A percentile compares a stretch with the other conserved stretches of the same genome.
These are phyloP conservation scores for Blomia tropicalis DNA, from an alignment of 2,888 invertebrate species.

Conservation along the genomic window DNA sequence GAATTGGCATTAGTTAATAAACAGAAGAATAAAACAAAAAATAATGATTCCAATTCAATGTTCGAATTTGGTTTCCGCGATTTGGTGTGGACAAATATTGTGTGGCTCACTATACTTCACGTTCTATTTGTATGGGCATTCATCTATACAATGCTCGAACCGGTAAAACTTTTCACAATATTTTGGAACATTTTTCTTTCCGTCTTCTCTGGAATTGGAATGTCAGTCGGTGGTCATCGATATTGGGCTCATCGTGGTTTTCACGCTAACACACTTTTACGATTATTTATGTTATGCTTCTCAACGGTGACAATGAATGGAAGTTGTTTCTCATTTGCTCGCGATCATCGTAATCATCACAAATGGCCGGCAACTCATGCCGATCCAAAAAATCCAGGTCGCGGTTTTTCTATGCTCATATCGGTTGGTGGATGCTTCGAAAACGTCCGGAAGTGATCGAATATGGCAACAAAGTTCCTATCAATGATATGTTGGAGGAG, in stretches of 20 bases:
- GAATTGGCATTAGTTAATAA: neutral
- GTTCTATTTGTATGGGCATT: neutral
- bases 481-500: constrained; percentile 6
- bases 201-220: neutral
- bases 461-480: constrained; percentile 10
- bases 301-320: constrained; percentile 22
- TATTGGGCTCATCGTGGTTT: constrained; percentile 18
- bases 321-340: constrained; percentile 14
- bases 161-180: neutral
- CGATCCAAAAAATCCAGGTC: constrained; percentile 21
- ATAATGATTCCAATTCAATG: neutral
- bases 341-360: constrained; percentile 23
- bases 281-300: neutral
- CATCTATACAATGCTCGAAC: neutral
- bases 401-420: constrained; percentile 21
- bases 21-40: neutral
- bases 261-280: neutral
- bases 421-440: constrained; percentile 22
- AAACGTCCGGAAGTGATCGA: constrained; percentile 16
- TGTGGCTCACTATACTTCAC: constrained; percentile 5
- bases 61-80: neutral
- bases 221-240: constrained; percentile 15
- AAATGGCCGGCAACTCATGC: constrained; percentile 21
- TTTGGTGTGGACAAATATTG: neutral
- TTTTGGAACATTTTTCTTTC: neutral